Evolutionary conservation across 2,113 vertebrate species (phyloP).

Genomic region (Actinemys pallida): DNA sequence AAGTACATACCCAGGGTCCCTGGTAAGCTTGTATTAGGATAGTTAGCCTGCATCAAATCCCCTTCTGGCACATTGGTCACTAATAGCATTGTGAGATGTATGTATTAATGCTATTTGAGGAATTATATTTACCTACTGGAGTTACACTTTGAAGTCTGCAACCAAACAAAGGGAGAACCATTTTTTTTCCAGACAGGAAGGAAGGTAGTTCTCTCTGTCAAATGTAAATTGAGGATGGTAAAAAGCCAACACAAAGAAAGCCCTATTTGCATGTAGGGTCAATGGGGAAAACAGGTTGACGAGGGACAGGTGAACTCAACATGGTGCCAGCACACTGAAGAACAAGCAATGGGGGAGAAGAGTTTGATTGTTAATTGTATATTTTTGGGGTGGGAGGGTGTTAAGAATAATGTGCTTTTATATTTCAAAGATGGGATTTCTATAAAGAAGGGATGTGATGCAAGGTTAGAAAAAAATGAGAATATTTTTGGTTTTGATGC

Average conservation of each 20-base stretch:
- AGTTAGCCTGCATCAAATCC: neutral
- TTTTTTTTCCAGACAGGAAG: neutral
- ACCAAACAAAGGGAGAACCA: neutral
- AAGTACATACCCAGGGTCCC: neutral
- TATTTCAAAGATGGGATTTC: accelerated
- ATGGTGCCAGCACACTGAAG: neutral
- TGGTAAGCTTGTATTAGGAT: neutral
- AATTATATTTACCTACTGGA: neutral
- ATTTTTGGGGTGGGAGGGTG: neutral
- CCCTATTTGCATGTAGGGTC: neutral
- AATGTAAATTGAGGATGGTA: neutral
- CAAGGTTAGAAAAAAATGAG: neutral
- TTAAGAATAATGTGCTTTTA: neutral
- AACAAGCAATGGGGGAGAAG: neutral
- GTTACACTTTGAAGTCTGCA: neutral
- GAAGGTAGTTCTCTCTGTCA: neutral
- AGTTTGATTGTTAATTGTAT: neutral
- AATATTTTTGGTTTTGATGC: neutral
- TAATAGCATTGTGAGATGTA: neutral
- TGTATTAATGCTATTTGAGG: neutral
- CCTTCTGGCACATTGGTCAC: neutral
- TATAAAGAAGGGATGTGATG: neutral
- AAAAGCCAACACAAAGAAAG: neutral
- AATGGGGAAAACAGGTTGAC: neutral
- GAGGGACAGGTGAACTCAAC: neutral